Percentiles rank a stretch among this genome's conserved stretches.
Evolutionary conservation across 2,113 vertebrate genomes (phyloP).

Genomic region (Stegastes partitus): DNA sequence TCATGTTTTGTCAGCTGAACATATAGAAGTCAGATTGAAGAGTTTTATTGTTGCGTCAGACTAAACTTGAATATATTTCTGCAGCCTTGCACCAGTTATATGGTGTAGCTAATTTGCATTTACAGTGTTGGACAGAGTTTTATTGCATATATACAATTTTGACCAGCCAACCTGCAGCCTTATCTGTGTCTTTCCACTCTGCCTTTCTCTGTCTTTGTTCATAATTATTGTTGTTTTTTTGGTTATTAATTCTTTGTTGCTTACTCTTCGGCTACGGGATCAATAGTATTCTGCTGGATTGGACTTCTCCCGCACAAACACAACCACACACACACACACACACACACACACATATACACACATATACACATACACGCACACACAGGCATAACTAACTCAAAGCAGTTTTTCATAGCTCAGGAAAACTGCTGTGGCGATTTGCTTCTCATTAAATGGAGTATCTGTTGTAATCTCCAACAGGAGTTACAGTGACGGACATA

Average conservation of each 20-base stretch:
- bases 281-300: not conserved
- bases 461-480: conserved; percentile 20
- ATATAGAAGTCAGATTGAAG: too few species aligned
- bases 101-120: too few species aligned
- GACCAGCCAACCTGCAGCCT: too few species aligned
- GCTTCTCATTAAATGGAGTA: conserved; percentile 14
- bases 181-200: not conserved
- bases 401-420: not conserved
- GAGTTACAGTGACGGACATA: conserved; percentile 13
- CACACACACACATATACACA: too few species aligned
- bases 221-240: not conserved
- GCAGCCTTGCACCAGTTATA: too few species aligned
- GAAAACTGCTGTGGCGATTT: not conserved
- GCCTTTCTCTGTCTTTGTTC: not conserved
- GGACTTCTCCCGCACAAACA: not conserved
- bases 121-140: too few species aligned
- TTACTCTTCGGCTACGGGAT: not conserved
- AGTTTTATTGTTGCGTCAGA: too few species aligned
- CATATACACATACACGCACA: conserved; percentile 1
- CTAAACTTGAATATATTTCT: too few species aligned
- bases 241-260: not conserved
- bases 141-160: too few species aligned
- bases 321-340: not conserved
- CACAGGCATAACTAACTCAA: not conserved
- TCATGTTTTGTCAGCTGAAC: too few species aligned